phyloP scores from a whole-genome alignment of 2,113 vertebrate species.

The Serinus canaria region DNA sequence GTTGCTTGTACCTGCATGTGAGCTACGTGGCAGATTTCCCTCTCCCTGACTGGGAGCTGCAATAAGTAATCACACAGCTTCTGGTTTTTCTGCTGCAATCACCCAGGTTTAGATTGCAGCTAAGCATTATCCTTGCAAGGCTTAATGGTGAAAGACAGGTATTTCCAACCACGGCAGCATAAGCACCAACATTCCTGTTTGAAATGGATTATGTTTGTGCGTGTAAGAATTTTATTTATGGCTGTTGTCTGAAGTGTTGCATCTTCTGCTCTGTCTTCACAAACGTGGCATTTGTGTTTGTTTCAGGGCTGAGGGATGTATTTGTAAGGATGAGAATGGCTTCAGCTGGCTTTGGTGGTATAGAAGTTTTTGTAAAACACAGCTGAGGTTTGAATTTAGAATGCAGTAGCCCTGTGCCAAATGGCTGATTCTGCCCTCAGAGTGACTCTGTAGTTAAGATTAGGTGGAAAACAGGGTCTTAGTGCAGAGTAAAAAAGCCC shows the following conservation, averaged over 20 bases:
- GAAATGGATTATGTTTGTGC: conserved; percentile 31
- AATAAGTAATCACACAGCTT: not conserved
- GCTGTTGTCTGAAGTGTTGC: conserved; percentile 12
- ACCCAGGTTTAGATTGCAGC: conserved; percentile 4
- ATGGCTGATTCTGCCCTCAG: not conserved
- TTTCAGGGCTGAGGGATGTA: not conserved
- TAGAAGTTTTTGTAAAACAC: not conserved
- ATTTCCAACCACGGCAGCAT: not conserved
- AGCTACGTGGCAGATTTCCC: not conserved
- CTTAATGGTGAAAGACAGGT: conserved; percentile 44
- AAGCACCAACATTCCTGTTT: conserved; percentile 15
- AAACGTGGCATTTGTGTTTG: not conserved
- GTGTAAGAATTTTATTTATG: conserved; percentile 35
- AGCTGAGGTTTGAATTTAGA: not conserved
- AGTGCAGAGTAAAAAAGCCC: not conserved
- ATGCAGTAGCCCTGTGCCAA: not conserved
- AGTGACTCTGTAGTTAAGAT: not conserved
- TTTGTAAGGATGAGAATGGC: not conserved
- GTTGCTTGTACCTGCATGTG: not conserved
- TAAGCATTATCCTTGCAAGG: not conserved
- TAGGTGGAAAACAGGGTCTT: not conserved
- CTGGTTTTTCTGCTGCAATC: not conserved
- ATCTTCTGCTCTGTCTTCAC: not conserved
- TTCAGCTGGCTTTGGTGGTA: not conserved
- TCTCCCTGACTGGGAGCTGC: not conserved